Conservation (phyloP, 2,113 vertebrate genomes). For the Pteropus alecto region DNA sequence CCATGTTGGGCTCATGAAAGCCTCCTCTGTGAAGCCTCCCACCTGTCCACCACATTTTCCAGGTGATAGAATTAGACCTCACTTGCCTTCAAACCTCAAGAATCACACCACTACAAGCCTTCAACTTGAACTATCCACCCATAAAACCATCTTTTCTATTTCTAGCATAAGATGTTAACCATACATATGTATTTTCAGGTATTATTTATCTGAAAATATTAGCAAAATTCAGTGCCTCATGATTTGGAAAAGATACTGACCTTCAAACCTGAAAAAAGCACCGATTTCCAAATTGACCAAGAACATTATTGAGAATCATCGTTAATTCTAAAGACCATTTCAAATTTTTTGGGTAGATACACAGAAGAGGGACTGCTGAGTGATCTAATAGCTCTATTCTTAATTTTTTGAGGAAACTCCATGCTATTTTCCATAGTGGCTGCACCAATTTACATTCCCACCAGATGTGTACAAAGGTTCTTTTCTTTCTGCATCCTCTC, state of each 20-base stretch:
- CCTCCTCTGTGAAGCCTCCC: background rate
- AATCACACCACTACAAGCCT: background rate
- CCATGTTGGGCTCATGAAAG: background rate
- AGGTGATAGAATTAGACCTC: background rate
- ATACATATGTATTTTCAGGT: background rate
- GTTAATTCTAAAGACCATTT: background rate
- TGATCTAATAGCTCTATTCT: background rate
- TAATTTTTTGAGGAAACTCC: background rate
- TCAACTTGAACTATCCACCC: background rate
- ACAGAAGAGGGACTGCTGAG: background rate
- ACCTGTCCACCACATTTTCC: background rate
- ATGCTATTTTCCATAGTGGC: background rate
- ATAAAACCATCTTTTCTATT: background rate
- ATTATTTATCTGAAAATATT: background rate
- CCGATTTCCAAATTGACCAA: background rate
- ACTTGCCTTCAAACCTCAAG: background rate
- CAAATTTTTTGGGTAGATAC: background rate
- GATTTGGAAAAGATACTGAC: background rate
- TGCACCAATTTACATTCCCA: background rate
- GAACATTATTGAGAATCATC: background rate
- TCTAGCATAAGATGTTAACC: background rate
- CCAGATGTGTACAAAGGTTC: background rate
- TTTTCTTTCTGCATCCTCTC: background rate
- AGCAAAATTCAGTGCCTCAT: background rate
- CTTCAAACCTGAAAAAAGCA: background rate